phyloP scores from a whole-genome alignment of 2,888 invertebrate genomes.

The Dicyrtoma fusca region DNA sequence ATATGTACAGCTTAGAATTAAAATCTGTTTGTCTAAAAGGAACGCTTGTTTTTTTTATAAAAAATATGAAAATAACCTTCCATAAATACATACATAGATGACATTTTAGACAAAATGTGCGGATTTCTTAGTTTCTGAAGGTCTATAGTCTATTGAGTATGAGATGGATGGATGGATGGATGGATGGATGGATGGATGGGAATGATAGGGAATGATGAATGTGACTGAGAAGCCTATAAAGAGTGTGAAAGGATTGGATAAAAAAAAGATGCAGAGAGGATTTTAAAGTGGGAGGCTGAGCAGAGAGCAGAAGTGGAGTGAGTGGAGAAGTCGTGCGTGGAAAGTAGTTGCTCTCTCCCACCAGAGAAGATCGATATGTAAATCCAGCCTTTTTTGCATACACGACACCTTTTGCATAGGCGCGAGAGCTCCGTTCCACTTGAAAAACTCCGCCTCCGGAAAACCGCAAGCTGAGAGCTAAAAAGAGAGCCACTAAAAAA shows the following conservation, averaged over 20 bases:
- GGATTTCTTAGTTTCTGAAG: no score
- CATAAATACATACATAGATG: no score
- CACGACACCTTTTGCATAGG: conserved; percentile 48
- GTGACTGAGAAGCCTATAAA: conserved; percentile 18
- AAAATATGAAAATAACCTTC: no score
- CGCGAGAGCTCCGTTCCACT: conserved; percentile 49
- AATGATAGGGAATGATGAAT: no score
- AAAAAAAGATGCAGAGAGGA: conserved; percentile 1
- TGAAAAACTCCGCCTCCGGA: conserved; percentile 43
- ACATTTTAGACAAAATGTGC: no score
- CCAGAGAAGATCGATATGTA: conserved; percentile 53
- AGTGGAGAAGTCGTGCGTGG: background rate
- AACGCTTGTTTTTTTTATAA: no score
- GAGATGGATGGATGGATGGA: no score
- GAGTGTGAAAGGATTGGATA: conserved; percentile 30
- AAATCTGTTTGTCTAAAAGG: no score
- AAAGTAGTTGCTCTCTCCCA: conserved; percentile 24
- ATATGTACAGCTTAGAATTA: no score
- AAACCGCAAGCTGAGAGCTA: conserved; percentile 23
- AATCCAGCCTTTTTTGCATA: conserved; percentile 57
- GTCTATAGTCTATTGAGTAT: no score
- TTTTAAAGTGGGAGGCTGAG: conserved; percentile 45
- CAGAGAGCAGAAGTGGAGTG: no score
- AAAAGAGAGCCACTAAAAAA: background rate
- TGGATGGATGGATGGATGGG: no score